Base-by-base conservation (phyloP, 2,888 invertebrate genomes). In the Philonicus albiceps region DNA sequence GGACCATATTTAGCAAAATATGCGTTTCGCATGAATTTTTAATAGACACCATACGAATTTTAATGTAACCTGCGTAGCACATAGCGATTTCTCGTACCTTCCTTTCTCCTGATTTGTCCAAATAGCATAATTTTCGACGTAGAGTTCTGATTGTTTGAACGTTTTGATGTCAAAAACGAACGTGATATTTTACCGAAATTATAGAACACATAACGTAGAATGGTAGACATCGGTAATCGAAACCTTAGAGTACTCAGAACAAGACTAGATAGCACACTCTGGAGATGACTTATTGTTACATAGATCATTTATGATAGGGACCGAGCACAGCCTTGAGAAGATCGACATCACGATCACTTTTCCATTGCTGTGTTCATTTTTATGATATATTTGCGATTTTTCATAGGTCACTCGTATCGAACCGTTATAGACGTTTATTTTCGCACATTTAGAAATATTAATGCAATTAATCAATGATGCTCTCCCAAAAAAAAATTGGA, bases 1-100 rank as follows among this genome's bases (percentile, higher is more conserved):
- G 91, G 91, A 91, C 91, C 91, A 91, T 91, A 91, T 91, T 91
- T 90, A 89, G 90, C 75, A 83, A 90, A 91, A 91, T 91, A 91
- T 91, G 91, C 90, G 91, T 91, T 91, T 91, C 91, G 90, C 88
- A 89, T 87, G 49, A 75, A 13, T 84, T 86, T 86, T 55, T 78
- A 74, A 81, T 73, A 87, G 37, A 80, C 76, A 73, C 49, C 73
- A 83, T 55, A 85, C 30, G 40, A 22, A 83, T 75, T 49, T 74
- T 78, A 64, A 78, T 19, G 30, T 37, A 37, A 78, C 64, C 49
- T 19, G 27, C 37, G 22, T 34, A 81, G 80, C 30, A 80, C 30
- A 80, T 43, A 80, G 53, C 30, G 49, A 34, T 22, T 22, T 55
- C 55, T 81, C 8, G 34, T 40, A 76, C 22, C 37, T 76, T 76